Percentiles rank a stretch among this genome's conserved stretches.
Conservation (phyloP, 2,888 invertebrate genomes). For the Tetragonisca angustula region DNA sequence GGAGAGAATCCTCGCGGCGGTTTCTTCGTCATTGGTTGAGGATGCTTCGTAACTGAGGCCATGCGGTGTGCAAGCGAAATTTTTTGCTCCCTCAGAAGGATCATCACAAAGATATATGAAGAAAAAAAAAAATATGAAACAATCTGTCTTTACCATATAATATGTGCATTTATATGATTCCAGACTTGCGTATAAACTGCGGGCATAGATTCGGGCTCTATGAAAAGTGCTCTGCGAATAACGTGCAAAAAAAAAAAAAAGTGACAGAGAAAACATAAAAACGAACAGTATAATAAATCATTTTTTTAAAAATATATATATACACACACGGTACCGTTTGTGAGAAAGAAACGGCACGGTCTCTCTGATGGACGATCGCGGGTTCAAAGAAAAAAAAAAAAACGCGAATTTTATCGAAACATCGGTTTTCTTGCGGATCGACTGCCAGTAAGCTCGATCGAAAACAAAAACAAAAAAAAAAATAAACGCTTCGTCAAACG, state of each 20-base stretch:
- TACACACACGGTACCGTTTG: constrained; percentile 39
- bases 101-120: constrained; percentile 44
- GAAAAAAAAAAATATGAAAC: too few relatives aligned
- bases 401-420: constrained; percentile 15
- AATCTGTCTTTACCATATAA: constrained; percentile 81
- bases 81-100: constrained; percentile 53
- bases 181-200: constrained; percentile 82
- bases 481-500: neutral
- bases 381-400: constrained; percentile 11
- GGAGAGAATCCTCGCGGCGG: constrained; percentile 53
- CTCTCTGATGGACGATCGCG: constrained; percentile 57
- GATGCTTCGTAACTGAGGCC: constrained; percentile 70
- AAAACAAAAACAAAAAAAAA: neutral
- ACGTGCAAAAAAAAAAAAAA: constrained; percentile 53
- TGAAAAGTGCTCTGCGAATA: constrained; percentile 80
- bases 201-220: constrained; percentile 81
- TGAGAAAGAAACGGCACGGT: constrained; percentile 28
- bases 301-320: neutral
- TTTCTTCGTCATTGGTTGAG: constrained; percentile 58
- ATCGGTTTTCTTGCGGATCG: neutral
- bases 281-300: constrained; percentile 38
- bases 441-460: constrained; percentile 8
- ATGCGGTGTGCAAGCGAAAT: constrained; percentile 76
- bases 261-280: constrained; percentile 55
- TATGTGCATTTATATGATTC: constrained; percentile 84